Evolutionary conservation across 2,113 vertebrate genomes (phyloP).

Genomic region (Pangasianodon gigas): DNA sequence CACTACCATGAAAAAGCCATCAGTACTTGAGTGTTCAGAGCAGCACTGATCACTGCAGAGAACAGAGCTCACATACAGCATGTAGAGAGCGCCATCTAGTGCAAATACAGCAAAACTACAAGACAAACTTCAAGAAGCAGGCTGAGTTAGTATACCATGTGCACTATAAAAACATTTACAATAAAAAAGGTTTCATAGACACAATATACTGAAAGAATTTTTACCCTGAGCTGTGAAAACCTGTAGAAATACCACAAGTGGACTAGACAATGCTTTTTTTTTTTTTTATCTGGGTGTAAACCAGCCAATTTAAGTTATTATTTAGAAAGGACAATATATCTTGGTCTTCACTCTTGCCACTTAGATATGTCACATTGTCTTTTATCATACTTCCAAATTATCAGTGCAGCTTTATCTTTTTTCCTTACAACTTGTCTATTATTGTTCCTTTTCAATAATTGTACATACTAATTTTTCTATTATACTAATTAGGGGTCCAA

Average conservation of each 20-base stretch:
- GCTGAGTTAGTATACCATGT: background rate
- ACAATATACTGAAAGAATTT: background rate
- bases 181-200: background rate
- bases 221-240: background rate
- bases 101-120: conserved; percentile 22
- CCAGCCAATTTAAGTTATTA: background rate
- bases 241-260: background rate
- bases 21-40: conserved; percentile 35
- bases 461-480: background rate
- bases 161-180: background rate
- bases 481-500: background rate
- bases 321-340: background rate
- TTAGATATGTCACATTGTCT: background rate
- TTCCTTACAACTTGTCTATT: background rate
- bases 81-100: conserved; percentile 60
- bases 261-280: background rate
- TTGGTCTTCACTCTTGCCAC: background rate
- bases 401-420: background rate
- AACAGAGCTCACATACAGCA: conserved; percentile 7
- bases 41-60: background rate
- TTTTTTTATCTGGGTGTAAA: background rate
- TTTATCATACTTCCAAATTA: background rate
- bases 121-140: background rate
- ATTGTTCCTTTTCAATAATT: background rate
- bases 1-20: conserved; percentile 45